Evolutionary conservation across 2,888 invertebrate genomes (phyloP).

Genomic region (Cerastis rubricosa): DNA sequence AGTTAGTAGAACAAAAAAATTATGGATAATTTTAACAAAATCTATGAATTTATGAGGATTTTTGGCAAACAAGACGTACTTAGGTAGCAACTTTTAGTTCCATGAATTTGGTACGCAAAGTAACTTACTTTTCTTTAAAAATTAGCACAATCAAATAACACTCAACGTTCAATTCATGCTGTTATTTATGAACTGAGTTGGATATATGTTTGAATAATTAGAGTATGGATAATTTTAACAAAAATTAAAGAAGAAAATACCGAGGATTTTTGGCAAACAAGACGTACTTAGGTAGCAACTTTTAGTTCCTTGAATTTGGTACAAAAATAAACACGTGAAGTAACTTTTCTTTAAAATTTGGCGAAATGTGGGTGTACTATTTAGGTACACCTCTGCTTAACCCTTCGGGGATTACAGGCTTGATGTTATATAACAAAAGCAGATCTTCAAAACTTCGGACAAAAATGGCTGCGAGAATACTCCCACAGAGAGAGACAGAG

Average conservation of each 20-base stretch:
- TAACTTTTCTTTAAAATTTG: background rate
- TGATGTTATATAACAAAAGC: background rate
- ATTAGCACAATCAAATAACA: too few species aligned
- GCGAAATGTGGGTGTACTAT: too few species aligned
- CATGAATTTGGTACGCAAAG: background rate
- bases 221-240: too few species aligned
- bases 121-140: background rate
- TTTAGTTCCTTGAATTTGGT: background rate
- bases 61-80: background rate
- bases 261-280: constrained; percentile 4
- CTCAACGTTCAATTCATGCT: too few species aligned
- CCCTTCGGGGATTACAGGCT: too few species aligned
- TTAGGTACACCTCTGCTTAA: too few species aligned
- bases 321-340: background rate
- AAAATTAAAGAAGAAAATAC: too few species aligned
- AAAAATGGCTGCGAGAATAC: background rate
- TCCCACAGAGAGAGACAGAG: background rate
- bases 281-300: background rate
- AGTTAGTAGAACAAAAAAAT: background rate
- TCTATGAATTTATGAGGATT: background rate
- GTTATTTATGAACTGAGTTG: too few species aligned
- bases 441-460: background rate
- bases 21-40: background rate
- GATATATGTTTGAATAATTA: too few species aligned
- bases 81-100: background rate